Evolutionary conservation across 2,888 invertebrate species (phyloP).

Genomic region (Fragum fragum): DNA sequence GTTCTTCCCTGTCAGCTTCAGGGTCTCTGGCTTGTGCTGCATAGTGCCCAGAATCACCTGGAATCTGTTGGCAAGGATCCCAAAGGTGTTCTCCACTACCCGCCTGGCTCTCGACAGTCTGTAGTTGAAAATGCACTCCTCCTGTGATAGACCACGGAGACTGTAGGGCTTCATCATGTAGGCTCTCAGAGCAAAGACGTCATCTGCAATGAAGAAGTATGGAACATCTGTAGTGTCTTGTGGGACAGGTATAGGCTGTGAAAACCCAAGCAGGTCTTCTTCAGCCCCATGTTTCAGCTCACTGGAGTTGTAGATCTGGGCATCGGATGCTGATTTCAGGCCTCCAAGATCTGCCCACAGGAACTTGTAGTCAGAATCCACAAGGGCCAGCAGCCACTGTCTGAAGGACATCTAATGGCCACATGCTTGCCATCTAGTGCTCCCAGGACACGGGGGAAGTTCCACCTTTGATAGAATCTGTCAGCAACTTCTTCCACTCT

Average conservation of each 20-base stretch:
- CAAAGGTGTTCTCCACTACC: too few relatives aligned
- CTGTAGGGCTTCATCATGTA: too few relatives aligned
- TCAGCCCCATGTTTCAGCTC: neutral
- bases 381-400: neutral
- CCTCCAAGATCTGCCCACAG: neutral
- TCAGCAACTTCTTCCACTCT: neutral
- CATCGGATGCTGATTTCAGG: neutral
- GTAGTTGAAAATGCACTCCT: too few relatives aligned
- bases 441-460: too few relatives aligned
- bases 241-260: neutral
- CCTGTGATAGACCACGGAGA: too few relatives aligned
- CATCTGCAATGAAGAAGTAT: conserved; percentile 1
- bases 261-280: neutral
- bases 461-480: conserved; percentile 1
- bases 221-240: conserved; percentile 1
- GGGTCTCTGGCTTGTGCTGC: neutral
- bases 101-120: too few relatives aligned
- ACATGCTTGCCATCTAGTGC: too few relatives aligned
- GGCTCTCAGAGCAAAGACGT: neutral
- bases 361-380: neutral
- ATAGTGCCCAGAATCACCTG: too few relatives aligned
- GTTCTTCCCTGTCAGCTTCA: neutral
- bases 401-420: neutral
- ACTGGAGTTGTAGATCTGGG: too few relatives aligned
- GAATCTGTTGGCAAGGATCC: too few relatives aligned